Base-by-base conservation (phyloP, 2,888 invertebrate species). In the Eristalis intricaria region DNA sequence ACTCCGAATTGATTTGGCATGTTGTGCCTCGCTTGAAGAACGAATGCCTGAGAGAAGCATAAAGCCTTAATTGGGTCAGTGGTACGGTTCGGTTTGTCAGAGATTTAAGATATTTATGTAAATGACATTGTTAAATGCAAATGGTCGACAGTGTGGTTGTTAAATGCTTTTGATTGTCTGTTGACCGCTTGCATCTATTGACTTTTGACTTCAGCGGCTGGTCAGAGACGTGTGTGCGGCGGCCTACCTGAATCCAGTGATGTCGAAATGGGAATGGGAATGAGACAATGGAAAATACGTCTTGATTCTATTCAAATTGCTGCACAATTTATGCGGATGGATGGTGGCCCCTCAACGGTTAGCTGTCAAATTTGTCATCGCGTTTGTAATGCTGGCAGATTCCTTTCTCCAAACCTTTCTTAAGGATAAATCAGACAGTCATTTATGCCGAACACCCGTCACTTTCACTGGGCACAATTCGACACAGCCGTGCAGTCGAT, bases 51-150 rank as follows among this genome's bases (percentile, higher is more conserved):
- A 19, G 61, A 70, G 40, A 40, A 19, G 22, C 65, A n/a, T 13
- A 19, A 43, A 43, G 11, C 66, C 32, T 63, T 40, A 83, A 74
- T 84, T 74, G 70, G 84, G 84, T 84, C 75, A 84, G 73, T 78
- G 19, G 40, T 56, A 83, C 63, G 69, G 58, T 35, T 63, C 29
- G 68, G 68, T 5, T 26, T 65, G 70, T 65, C 71, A 19, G 13
- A 65, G 77, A 77, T 77, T 35, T 60, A 13, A 61, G 61, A 63
- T 50, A 50, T 50, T 50, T 50, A 50, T 50, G 50, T 73, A 22
- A 73, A 66, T 68, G 29, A 63, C 38, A 13, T 68, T 32, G 22
- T 29, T 61, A 22, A 43, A 76, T 76, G 76, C 76, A 76, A 76
- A 76, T 76, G 35, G 65, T 26, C n/a, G n/a, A 2, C 50, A 50